Evolutionary conservation across 1,140 invertebrate species (phyloP).

Genomic region (Dryas iulia): DNA sequence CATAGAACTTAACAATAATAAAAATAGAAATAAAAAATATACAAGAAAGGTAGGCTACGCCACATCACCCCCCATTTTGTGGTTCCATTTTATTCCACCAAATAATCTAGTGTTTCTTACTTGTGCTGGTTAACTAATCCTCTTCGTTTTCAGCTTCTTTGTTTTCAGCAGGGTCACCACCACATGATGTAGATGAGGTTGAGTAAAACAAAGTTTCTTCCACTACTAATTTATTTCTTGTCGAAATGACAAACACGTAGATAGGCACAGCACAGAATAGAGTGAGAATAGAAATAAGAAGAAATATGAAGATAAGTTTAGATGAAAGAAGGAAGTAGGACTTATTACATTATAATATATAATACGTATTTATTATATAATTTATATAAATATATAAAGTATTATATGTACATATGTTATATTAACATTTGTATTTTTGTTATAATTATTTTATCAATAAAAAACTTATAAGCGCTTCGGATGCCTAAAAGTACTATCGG

Average conservation of each 20-base stretch:
- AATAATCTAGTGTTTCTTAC: conserved; percentile 14
- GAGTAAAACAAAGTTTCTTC: conserved; percentile 17
- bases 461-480: conserved; percentile 50
- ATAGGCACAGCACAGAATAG: neutral
- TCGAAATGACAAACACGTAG: conserved; percentile 2
- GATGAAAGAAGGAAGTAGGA: conserved; percentile 12
- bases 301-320: conserved; percentile 12
- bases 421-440: no score
- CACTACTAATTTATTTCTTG: conserved; percentile 19
- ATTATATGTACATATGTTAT: no score
- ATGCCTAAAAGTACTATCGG: no score
- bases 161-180: conserved; percentile 11
- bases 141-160: conserved; percentile 10
- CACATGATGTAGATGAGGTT: conserved; percentile 12
- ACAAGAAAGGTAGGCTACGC: no score
- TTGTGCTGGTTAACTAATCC: neutral
- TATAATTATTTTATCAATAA: no score
- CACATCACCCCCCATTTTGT: conserved; percentile 14
- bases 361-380: no score
- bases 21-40: no score
- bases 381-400: no score
- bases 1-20: no score
- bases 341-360: no score
- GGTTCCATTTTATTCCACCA: conserved; percentile 17
- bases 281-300: conserved; percentile 8